Percentiles rank a stretch among this genome's conserved stretches.
phyloP scores from a whole-genome alignment of 2,113 vertebrate genomes.

The Diadophis punctatus region DNA sequence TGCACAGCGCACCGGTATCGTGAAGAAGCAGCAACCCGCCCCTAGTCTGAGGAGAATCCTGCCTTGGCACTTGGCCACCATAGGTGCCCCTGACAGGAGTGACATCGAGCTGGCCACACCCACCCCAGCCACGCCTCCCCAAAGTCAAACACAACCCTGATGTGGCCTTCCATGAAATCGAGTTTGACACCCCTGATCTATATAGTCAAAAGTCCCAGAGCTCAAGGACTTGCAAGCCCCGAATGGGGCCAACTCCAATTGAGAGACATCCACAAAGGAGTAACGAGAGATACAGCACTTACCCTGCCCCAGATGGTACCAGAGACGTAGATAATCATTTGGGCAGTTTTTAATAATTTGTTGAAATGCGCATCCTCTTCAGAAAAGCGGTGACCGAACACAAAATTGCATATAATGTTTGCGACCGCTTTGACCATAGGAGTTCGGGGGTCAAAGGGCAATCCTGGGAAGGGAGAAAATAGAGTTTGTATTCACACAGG shows the following conservation, averaged over 20 bases:
- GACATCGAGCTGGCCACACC: too few species aligned
- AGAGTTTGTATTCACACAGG: background rate
- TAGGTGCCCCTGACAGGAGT: too few species aligned
- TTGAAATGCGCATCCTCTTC: conserved; percentile 55
- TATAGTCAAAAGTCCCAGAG: background rate
- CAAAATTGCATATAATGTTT: conserved; percentile 57
- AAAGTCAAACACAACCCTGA: too few species aligned
- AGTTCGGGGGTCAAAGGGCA: conserved; percentile 52
- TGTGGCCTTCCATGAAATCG: too few species aligned
- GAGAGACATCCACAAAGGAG: background rate
- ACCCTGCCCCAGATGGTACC: conserved; percentile 59
- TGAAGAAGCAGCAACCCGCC: too few species aligned
- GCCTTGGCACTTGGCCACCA: too few species aligned
- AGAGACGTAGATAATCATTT: conserved; percentile 57
- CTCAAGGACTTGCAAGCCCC: background rate
- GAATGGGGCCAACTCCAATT: background rate
- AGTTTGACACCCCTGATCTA: too few species aligned
- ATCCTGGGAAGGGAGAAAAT: conserved; percentile 42
- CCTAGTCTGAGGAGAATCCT: too few species aligned
- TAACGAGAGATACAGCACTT: conserved; percentile 24
- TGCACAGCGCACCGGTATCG: too few species aligned
- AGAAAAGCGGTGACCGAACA: conserved; percentile 55
- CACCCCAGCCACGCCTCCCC: too few species aligned
- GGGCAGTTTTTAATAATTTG: conserved; percentile 54
- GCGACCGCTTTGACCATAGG: conserved; percentile 14